Evolutionary conservation across 2,888 invertebrate species (phyloP).

Genomic region (Argyra leucocephala): DNA sequence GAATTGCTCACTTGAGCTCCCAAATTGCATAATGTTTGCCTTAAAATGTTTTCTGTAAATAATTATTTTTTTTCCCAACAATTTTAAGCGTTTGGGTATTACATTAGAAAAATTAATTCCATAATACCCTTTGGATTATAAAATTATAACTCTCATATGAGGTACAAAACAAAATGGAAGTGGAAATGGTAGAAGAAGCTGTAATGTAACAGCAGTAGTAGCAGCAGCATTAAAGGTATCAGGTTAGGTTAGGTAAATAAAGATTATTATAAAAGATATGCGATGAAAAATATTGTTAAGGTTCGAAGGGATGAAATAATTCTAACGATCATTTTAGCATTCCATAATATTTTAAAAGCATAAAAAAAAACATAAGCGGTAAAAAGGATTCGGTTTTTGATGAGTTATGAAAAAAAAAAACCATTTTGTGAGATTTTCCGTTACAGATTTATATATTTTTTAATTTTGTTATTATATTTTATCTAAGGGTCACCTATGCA

Average conservation of each 20-base stretch:
- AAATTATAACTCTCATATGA: no score
- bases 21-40: no score
- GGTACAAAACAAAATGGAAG: no score
- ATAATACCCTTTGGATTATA: no score
- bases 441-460: not conserved
- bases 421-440: not conserved
- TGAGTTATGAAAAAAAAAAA: not conserved
- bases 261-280: not conserved
- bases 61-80: no score
- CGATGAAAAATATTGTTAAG: not conserved
- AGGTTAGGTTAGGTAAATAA: constrained; percentile 6
- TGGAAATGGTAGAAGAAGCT: no score
- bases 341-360: not conserved
- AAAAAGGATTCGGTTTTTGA: constrained; percentile 6
- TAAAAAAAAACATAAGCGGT: not conserved
- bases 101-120: no score
- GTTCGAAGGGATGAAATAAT: not conserved
- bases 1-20: no score
- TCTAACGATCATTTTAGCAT: not conserved
- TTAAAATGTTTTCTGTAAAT: no score
- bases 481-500: not conserved
- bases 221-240: not conserved
- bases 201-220: no score
- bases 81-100: no score
- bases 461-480: not conserved